phyloP scores from a whole-genome alignment of 1,140 invertebrate species.

The Drosophila varians region DNA sequence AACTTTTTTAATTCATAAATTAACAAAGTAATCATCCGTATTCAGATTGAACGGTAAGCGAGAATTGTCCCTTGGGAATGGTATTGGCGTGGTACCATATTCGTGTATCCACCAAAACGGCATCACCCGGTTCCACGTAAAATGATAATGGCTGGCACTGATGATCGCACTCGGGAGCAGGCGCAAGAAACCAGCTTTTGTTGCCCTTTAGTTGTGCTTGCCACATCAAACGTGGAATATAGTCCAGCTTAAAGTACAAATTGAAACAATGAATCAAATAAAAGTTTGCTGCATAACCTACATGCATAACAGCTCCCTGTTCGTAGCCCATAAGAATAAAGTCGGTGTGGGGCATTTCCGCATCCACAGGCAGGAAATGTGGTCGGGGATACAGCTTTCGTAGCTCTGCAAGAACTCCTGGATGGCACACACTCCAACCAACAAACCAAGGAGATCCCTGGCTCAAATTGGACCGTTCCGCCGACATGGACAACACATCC shows the following conservation, averaged over 20 bases:
- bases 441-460: constrained; percentile 93
- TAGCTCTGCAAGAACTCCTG: constrained; percentile 89
- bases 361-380: constrained; percentile 93
- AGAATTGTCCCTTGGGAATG: constrained; percentile 92
- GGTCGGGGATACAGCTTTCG: constrained; percentile 91
- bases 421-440: constrained; percentile 96
- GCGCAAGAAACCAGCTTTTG: constrained; percentile 93
- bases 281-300: constrained; percentile 84
- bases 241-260: constrained; percentile 90
- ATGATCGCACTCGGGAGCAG: constrained; percentile 94
- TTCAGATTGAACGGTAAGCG: constrained; percentile 95
- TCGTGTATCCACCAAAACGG: constrained; percentile 94
- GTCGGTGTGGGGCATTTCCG: constrained; percentile 95
- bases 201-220: constrained; percentile 94
- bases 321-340: constrained; percentile 97
- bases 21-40: constrained; percentile 87
- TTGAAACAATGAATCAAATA: background rate
- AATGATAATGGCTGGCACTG: constrained; percentile 90
- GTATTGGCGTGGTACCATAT: constrained; percentile 96
- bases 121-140: constrained; percentile 93
- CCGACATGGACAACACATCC: constrained; percentile 92
- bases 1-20: background rate
- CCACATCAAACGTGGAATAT: constrained; percentile 96
- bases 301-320: constrained; percentile 96
- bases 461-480: constrained; percentile 86